Base-by-base conservation (phyloP, 2,888 invertebrate species). In the Stenodema calcarata region DNA sequence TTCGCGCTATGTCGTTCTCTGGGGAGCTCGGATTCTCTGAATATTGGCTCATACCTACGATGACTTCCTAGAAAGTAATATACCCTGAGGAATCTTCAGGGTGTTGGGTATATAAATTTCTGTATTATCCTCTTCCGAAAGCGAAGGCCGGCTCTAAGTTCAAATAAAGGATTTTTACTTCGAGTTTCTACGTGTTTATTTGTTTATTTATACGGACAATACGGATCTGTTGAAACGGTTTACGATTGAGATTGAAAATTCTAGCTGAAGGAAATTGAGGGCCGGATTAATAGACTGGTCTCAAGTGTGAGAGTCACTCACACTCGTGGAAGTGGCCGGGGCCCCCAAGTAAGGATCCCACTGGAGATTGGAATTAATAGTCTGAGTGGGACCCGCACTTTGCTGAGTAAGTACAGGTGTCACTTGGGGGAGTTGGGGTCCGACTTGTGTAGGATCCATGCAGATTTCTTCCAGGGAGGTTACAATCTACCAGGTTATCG, bases 31-130 rank as follows among this genome's bases (percentile, higher is more conserved):
- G 62, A 62, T 62, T 62, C 62, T 23, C 23, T 23, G 62, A 62
- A 23, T 62, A 62, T 62, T 62, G 62, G 62, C 62, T 62, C 62
- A 62, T 62, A 62, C 62, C 62, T 41, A 44, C 78, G 16, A 18
- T 44, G 23, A 44, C 78, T 78, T 78, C 44, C 78, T 78, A 23
- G 44, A 44, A 78, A 78, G 78, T 23, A 78, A 78, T 78, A 42
- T 11, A 18, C 41, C 44, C 78, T 44, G 35, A 18, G 35, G 73
- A 73, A 16, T 30, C 35, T 73, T 73, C 73, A 7, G 18, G 35
- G 4, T 35, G 35, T 35, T 4, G 11, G 62, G 27, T 0, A 18
- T 62, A 62, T 18, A 62, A 62, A 62, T 62, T 62, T 62, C 62
- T 62, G 23, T 23, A 62, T 62, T 62, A 62, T 62, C 11, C 62